Percentiles rank a stretch among this genome's conserved stretches.
Conservation (phyloP, 2,113 vertebrate genomes). For the Cyprinus carpio region DNA sequence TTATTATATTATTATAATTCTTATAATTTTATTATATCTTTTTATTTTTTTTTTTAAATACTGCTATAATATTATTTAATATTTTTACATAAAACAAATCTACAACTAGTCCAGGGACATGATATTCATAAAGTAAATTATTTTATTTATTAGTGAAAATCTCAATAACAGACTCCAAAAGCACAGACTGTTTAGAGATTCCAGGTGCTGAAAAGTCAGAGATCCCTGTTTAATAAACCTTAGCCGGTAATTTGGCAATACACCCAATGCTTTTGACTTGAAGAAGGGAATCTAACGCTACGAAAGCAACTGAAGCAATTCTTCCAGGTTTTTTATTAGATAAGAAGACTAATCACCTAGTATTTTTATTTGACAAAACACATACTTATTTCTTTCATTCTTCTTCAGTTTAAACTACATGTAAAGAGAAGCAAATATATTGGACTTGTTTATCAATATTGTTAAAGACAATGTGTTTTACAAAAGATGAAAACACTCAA, state of each 20-base stretch:
- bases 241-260: constrained; percentile 31
- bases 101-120: background rate
- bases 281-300: constrained; percentile 34
- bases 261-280: constrained; percentile 34
- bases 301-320: background rate
- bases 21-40: background rate
- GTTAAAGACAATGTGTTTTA: constrained; percentile 43
- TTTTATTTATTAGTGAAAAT: too few relatives aligned
- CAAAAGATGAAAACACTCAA: constrained; percentile 31
- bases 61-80: too few relatives aligned
- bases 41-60: background rate
- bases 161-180: too few relatives aligned
- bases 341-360: background rate
- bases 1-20: background rate
- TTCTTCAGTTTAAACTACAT: background rate
- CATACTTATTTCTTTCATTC: background rate
- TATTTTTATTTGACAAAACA: background rate
- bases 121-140: background rate
- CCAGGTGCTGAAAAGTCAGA: too few relatives aligned
- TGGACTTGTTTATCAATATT: constrained; percentile 42
- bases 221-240: too few relatives aligned
- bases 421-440: background rate
- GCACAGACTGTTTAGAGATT: too few relatives aligned
- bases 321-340: background rate
- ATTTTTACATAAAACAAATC: background rate